Base-by-base conservation (phyloP, 2,888 invertebrate genomes). In the Helicoverpa assulta region DNA sequence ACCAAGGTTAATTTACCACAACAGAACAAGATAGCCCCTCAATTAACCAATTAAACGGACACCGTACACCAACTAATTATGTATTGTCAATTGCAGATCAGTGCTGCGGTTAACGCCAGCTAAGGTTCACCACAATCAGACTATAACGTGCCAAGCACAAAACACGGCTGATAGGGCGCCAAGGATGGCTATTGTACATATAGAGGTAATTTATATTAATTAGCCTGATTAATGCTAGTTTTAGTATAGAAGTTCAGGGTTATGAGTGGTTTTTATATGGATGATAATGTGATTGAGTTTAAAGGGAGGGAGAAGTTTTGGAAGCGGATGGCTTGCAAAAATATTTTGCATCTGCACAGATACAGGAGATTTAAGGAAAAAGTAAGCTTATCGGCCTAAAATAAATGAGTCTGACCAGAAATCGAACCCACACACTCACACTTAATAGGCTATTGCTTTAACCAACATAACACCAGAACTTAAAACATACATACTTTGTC, bases 71-170 rank as follows among this genome's bases (percentile, higher is more conserved):
- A 26, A 43, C 26, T 69, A 69, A 69, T 63, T 50, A 54, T 51
- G 16, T n/a, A 29, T 58, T 58, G 56, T 61, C 73, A 58, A 73
- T 76, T 57, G 40, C 90, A 98, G 98, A 85, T 98, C 99, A 43
- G 97, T 98, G 66, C 95, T 99, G 87, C 98, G 98, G 90, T 95
- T 99, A 86, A 97, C 97, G 59, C 99, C 99, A 0, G 97, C 97
- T 82, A 98, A 98, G 91, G 97, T 97, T 57, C 98, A 99, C 94
- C 98, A 99, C 94, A 98, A 98, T 88, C 98, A 98, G 83, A 98
- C 98, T 33, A 98, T 99, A 88, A 98, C 98, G 33, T 99, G 99
- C 92, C 98, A 98, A 94, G 99, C 98, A 70, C 98, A 98, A 94
- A 99, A 99, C 89, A 98, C 98, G 0, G 99, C 99, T 0, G 98